These are phyloP conservation scores for Mellivora capensis DNA, from an alignment of 2,113 vertebrate genomes.

Conservation along the genomic window DNA sequence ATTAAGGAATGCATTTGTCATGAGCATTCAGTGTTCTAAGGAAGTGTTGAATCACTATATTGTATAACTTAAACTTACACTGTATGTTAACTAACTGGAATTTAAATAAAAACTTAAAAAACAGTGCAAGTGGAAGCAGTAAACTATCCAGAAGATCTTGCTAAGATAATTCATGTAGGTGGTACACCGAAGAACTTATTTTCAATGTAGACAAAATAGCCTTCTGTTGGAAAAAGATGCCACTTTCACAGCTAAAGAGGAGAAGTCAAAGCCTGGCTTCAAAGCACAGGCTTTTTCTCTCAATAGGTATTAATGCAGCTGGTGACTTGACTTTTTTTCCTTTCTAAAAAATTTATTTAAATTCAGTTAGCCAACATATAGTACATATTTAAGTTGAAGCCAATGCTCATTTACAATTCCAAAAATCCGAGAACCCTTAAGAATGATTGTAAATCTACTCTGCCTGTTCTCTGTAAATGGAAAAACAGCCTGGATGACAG, in stretches of 20 bases:
- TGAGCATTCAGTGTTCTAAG: not conserved
- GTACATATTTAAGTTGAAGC: not conserved
- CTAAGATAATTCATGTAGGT: not conserved
- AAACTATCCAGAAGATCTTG: not conserved
- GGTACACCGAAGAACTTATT: not conserved
- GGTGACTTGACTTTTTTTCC: not conserved
- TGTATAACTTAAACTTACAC: not conserved
- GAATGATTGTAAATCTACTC: not conserved
- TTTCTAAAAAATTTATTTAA: not conserved
- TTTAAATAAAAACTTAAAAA: not conserved
- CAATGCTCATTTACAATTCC: not conserved
- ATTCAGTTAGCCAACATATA: not conserved
- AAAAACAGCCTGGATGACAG: not conserved
- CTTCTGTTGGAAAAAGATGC: not conserved
- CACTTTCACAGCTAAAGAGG: not conserved
- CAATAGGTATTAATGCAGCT: not conserved
- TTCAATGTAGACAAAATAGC: not conserved
- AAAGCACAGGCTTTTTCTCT: not conserved
- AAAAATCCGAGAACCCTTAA: not conserved
- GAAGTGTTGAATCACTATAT: not conserved
- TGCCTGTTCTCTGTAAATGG: not conserved
- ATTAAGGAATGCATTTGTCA: not conserved
- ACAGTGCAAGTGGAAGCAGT: not conserved
- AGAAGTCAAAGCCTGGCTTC: not conserved
- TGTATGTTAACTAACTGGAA: not conserved